Evolutionary conservation across 2,888 invertebrate species (phyloP).

Genomic region (Lasioglossum morio): DNA sequence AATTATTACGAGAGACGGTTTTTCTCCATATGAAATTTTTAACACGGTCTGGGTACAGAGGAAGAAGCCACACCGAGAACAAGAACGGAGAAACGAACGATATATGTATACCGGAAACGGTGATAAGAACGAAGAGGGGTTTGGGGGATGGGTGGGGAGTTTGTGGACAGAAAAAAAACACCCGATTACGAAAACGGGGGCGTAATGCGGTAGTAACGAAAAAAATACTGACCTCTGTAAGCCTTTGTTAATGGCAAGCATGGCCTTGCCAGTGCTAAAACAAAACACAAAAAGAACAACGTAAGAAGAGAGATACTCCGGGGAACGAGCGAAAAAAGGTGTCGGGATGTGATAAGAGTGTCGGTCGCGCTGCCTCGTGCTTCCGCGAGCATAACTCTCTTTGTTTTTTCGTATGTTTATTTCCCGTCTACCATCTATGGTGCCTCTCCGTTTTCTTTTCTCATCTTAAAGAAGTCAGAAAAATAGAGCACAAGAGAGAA

Average conservation of each 20-base stretch:
- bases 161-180: constrained; percentile 43
- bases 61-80: constrained; percentile 10
- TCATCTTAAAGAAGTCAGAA: constrained; percentile 7
- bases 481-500: constrained; percentile 1
- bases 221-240: constrained; percentile 91
- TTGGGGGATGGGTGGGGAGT: background rate
- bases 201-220: constrained; percentile 79
- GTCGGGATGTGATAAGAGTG: constrained; percentile 62
- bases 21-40: constrained; percentile 8
- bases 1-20: background rate
- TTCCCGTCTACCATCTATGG: constrained; percentile 47
- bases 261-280: constrained; percentile 92
- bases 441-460: constrained; percentile 53
- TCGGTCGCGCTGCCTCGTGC: constrained; percentile 48
- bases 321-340: constrained; percentile 71
- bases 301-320: constrained; percentile 81
- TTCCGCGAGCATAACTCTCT: constrained; percentile 48
- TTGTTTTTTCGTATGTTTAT: constrained; percentile 14
- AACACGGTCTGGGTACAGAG: background rate
- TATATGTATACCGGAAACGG: background rate
- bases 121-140: background rate
- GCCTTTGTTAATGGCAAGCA: constrained; percentile 94
- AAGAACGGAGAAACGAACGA: background rate
- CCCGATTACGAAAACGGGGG: constrained; percentile 54
- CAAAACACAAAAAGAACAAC: constrained; percentile 86